These are phyloP conservation scores for Pemphigus obesinymphae DNA, from an alignment of 1,140 invertebrate species.

Conservation along the genomic window DNA sequence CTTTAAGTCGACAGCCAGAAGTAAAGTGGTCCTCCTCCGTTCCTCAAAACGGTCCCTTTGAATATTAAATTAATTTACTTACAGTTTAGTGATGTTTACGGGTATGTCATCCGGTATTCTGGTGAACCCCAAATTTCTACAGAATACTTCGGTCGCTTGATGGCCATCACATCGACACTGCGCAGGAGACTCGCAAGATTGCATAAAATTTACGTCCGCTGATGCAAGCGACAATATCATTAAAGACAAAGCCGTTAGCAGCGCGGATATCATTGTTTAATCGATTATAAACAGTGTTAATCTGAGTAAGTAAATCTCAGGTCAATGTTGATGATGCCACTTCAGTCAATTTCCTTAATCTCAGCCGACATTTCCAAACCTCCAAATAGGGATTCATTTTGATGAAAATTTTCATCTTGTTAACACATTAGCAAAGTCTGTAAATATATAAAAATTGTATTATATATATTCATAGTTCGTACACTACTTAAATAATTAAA, in stretches of 20 bases:
- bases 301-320: neutral
- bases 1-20: too few relatives aligned
- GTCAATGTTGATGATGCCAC: slow-evolving; percentile 23
- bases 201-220: slow-evolving; percentile 10
- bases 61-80: neutral
- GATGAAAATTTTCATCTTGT: neutral
- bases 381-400: slow-evolving; percentile 7
- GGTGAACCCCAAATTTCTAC: slow-evolving; percentile 1
- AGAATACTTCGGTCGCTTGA: slow-evolving; percentile 10
- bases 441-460: too few relatives aligned
- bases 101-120: slow-evolving; percentile 5
- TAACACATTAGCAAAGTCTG: neutral
- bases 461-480: too few relatives aligned
- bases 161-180: slow-evolving; percentile 11
- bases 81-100: slow-evolving; percentile 21
- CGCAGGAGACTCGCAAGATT: slow-evolving; percentile 7
- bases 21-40: too few relatives aligned
- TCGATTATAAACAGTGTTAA: neutral
- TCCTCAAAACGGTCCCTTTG: too few relatives aligned
- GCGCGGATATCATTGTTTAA: neutral
- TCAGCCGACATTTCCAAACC: slow-evolving; percentile 28
- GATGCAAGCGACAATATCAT: neutral
- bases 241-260: neutral
- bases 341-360: neutral
- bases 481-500: neutral